Conservation (phyloP, 30 jellyfish, hydroid and myxozoan species). For the Kudoa iwatai region DNA sequence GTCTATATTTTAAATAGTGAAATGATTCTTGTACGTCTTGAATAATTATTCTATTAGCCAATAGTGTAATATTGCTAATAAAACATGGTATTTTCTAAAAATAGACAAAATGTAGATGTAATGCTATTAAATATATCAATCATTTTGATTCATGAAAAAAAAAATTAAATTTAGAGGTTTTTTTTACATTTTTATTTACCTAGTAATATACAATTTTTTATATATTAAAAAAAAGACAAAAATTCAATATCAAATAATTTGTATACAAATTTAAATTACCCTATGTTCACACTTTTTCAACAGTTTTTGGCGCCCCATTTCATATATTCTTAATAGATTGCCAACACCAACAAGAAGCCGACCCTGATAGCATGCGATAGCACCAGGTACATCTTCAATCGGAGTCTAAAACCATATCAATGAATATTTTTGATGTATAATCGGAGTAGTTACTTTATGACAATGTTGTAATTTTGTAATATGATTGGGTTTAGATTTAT, state of each 20-base stretch:
- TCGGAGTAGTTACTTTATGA: too few species aligned
- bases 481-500: conserved; percentile 13
- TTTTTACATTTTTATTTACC: too few species aligned
- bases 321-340: conserved; percentile 34
- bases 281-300: conserved; percentile 63
- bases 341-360: conserved; percentile 71
- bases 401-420: too few species aligned
- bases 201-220: too few species aligned
- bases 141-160: too few species aligned
- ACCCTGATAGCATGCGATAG: conserved; percentile 26
- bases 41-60: conserved; percentile 42
- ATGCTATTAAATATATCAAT: too few species aligned
- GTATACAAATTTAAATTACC: too few species aligned
- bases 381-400: conserved; percentile 77
- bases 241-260: too few species aligned
- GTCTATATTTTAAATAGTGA: conserved; percentile 40
- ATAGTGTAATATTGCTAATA: conserved; percentile 10
- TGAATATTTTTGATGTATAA: too few species aligned
- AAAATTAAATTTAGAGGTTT: too few species aligned
- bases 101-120: too few species aligned
- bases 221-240: too few species aligned
- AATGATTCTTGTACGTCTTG: conserved; percentile 81
- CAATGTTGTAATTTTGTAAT: conserved; percentile 10
- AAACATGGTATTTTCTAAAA: conserved; percentile 25
- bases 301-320: conserved; percentile 52